phyloP scores from a whole-genome alignment of 2,797 vertebrate species.

The Aselliscus stoliczkanus region DNA sequence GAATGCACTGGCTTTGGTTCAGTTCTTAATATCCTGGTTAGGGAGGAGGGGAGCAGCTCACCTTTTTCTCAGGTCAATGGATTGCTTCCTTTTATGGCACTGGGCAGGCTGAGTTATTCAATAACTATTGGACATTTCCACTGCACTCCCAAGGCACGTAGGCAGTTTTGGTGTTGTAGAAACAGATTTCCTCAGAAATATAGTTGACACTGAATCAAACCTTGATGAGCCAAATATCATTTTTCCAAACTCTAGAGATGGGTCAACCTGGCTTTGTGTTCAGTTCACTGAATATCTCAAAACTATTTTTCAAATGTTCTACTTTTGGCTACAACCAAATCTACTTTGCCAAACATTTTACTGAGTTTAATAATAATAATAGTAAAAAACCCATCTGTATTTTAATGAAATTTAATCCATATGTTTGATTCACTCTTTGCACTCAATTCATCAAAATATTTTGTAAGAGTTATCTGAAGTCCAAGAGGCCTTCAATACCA shows the following conservation, averaged over 20 bases:
- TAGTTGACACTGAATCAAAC: conserved; percentile 50
- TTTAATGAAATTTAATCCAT: conserved; percentile 74
- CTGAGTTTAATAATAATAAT: conserved; percentile 61
- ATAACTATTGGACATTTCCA: conserved; percentile 45
- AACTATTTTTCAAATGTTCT: conserved; percentile 61
- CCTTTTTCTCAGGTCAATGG: conserved; percentile 54
- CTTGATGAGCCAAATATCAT: conserved; percentile 53
- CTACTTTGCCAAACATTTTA: conserved; percentile 63
- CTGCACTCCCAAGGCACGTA: conserved; percentile 48
- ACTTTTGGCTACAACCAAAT: conserved; percentile 56
- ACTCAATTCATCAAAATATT: conserved; percentile 71
- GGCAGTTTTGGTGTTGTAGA: conserved; percentile 47
- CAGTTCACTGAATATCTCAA: conserved; percentile 49
- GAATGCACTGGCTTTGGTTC: not conserved
- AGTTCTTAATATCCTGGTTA: not conserved
- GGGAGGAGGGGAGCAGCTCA: not conserved
- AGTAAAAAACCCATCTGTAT: conserved; percentile 46
- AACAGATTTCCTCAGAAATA: conserved; percentile 31
- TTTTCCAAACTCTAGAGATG: conserved; percentile 49
- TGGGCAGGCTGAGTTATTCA: conserved; percentile 59
- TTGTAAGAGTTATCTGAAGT: conserved; percentile 66
- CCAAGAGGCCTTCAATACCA: conserved; percentile 33
- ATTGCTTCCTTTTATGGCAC: conserved; percentile 25
- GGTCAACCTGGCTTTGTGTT: conserved; percentile 50
- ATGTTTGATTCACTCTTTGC: conserved; percentile 66